These are phyloP conservation scores for Caenorhabditis auriculariae DNA, from an alignment of 2,888 invertebrate species.

Conservation along the genomic window DNA sequence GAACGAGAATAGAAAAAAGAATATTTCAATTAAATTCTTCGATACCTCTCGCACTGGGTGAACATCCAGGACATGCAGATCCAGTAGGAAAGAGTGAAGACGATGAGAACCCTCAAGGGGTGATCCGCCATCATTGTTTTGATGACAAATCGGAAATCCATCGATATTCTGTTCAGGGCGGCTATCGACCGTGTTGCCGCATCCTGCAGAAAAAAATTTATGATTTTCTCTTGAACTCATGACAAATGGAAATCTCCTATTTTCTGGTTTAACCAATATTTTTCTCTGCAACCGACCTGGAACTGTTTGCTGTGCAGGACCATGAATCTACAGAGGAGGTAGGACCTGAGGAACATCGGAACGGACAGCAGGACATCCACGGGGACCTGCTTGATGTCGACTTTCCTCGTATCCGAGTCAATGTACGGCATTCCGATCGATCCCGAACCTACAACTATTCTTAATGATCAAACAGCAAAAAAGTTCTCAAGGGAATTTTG, in stretches of 20 bases:
- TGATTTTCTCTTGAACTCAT: neutral
- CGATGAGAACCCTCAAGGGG: constrained; percentile 86
- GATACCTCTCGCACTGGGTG: constrained; percentile 93
- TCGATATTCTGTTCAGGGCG: constrained; percentile 76
- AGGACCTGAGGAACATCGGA: constrained; percentile 99
- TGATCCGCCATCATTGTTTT: constrained; percentile 99
- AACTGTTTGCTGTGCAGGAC: constrained; percentile 98
- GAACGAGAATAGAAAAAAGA: neutral
- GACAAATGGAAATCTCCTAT: neutral
- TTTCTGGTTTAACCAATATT: neutral
- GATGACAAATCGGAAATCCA: constrained; percentile 88
- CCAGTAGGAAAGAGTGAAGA: constrained; percentile 99
- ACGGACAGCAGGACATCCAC: constrained; percentile 95
- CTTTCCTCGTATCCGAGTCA: constrained; percentile 38
- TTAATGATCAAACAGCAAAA: no score
- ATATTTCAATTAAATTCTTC: no score
- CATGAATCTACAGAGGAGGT: constrained; percentile 99
- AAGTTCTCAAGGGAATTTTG: no score
- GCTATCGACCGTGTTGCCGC: constrained; percentile 82
- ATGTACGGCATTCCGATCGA: constrained; percentile 59
- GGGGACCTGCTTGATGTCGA: constrained; percentile 71
- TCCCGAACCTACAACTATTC: constrained; percentile 46
- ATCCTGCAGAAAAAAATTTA: constrained; percentile 79
- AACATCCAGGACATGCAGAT: constrained; percentile 99
- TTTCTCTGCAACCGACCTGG: constrained; percentile 64